Conservation (phyloP, 2,888 invertebrate species). For the Chymomyza amoena region DNA sequence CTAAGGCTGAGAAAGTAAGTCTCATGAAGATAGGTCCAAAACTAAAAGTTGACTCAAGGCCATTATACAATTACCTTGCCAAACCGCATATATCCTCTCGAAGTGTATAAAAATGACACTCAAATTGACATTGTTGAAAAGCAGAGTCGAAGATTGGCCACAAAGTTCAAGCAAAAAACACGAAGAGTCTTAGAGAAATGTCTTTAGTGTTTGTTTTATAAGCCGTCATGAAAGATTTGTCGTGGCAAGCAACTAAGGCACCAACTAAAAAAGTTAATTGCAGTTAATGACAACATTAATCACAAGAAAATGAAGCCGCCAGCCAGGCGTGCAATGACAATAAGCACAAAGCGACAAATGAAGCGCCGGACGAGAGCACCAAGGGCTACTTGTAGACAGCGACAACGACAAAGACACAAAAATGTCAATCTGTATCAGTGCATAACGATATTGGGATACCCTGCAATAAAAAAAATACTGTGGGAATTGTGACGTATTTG, state of each 20-base stretch:
- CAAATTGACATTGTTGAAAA: slow-evolving; percentile 68
- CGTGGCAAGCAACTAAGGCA: slow-evolving; percentile 42
- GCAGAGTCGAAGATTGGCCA: slow-evolving; percentile 59
- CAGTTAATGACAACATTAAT: slow-evolving; percentile 78
- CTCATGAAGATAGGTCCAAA: too few relatives aligned
- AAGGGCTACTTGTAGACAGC: slow-evolving; percentile 26
- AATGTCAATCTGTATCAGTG: too few relatives aligned
- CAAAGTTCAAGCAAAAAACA: slow-evolving; percentile 51
- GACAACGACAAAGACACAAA: slow-evolving; percentile 9
- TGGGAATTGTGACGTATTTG: too few relatives aligned
- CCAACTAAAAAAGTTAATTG: slow-evolving; percentile 74
- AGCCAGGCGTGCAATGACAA: slow-evolving; percentile 52
- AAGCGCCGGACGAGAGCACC: slow-evolving; percentile 39
- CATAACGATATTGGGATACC: too few relatives aligned
- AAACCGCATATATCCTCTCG: neutral
- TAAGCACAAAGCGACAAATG: slow-evolving; percentile 70
- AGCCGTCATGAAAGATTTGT: slow-evolving; percentile 7
- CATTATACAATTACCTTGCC: neutral
- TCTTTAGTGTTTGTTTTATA: slow-evolving; percentile 42
- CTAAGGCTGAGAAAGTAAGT: too few relatives aligned
- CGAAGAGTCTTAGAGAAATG: slow-evolving; percentile 35
- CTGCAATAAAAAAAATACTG: too few relatives aligned
- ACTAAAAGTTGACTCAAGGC: too few relatives aligned
- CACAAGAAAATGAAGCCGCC: slow-evolving; percentile 74
- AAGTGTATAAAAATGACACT: slow-evolving; percentile 28